These are phyloP conservation scores for Holacanthus passer DNA, from an alignment of 2,113 vertebrate genomes.

Conservation along the genomic window DNA sequence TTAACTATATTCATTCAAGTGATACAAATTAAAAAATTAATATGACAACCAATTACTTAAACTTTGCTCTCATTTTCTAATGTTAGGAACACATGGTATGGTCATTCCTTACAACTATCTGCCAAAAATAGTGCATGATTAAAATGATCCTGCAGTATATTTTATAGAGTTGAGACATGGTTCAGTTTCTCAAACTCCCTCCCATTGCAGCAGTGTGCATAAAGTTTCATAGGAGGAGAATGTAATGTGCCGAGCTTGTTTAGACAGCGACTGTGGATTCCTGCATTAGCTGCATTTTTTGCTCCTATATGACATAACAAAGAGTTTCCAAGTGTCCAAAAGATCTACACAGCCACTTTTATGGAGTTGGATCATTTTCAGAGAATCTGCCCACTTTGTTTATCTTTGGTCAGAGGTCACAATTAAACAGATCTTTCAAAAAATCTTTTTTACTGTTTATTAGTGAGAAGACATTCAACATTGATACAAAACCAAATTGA, in stretches of 20 bases:
- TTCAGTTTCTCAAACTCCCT: not conserved
- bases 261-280: not conserved
- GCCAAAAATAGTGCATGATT: not conserved
- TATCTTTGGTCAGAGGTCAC: not conserved
- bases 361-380: not conserved
- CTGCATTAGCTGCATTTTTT: not conserved
- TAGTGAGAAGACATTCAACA: too few species aligned
- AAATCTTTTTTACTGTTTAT: too few species aligned
- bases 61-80: constrained; percentile 1
- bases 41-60: not conserved
- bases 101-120: not conserved
- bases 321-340: not conserved
- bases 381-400: not conserved
- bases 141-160: not conserved
- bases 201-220: not conserved
- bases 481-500: too few species aligned
- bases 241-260: not conserved
- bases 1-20: not conserved
- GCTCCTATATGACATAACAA: not conserved
- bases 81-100: not conserved
- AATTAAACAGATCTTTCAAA: not conserved
- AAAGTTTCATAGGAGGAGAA: not conserved
- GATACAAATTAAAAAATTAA: not conserved
- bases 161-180: not conserved
- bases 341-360: constrained; percentile 1